These are phyloP conservation scores for Chymomyza amoena DNA, from an alignment of 2,888 invertebrate genomes.

Conservation along the genomic window DNA sequence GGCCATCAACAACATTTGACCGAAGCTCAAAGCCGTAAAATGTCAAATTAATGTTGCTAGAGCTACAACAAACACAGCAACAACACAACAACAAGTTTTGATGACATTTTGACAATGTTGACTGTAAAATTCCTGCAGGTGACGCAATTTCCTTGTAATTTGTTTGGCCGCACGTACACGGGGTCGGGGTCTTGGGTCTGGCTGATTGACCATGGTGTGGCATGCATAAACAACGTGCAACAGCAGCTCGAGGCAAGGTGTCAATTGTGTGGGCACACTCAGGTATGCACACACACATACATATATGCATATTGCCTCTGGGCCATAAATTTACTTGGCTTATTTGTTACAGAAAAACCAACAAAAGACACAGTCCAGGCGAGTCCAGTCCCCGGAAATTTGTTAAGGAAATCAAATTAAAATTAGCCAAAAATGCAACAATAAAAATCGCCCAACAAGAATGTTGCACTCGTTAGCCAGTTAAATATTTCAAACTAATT, in stretches of 20 bases:
- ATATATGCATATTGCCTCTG: slow-evolving; percentile 28
- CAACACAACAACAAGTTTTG: slow-evolving; percentile 70
- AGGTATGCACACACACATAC: slow-evolving; percentile 14
- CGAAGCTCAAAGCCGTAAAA: slow-evolving; percentile 60
- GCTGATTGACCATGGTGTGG: slow-evolving; percentile 43
- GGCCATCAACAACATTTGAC: slow-evolving; percentile 18
- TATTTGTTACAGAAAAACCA: slow-evolving; percentile 37
- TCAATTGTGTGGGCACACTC: slow-evolving; percentile 72
- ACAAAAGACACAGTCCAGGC: slow-evolving; percentile 18
- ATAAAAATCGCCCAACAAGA: not conserved
- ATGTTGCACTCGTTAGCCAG: not conserved
- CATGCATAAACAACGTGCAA: slow-evolving; percentile 61
- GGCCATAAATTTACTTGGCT: slow-evolving; percentile 60
- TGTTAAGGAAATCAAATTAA: slow-evolving; percentile 66
- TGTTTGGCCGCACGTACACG: slow-evolving; percentile 63
- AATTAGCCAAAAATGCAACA: slow-evolving; percentile 43
- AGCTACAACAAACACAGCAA: slow-evolving; percentile 48
- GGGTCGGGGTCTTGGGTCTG: slow-evolving; percentile 8
- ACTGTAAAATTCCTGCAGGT: slow-evolving; percentile 74
- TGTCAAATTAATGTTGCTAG: slow-evolving; percentile 72
- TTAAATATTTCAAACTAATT: slow-evolving; percentile 40
- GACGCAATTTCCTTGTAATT: slow-evolving; percentile 72
- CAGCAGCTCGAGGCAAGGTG: slow-evolving; percentile 40
- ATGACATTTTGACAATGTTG: slow-evolving; percentile 69
- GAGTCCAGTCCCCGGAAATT: slow-evolving; percentile 52